Conservation (phyloP, 2,888 invertebrate species). For the Ophion ellenae region DNA sequence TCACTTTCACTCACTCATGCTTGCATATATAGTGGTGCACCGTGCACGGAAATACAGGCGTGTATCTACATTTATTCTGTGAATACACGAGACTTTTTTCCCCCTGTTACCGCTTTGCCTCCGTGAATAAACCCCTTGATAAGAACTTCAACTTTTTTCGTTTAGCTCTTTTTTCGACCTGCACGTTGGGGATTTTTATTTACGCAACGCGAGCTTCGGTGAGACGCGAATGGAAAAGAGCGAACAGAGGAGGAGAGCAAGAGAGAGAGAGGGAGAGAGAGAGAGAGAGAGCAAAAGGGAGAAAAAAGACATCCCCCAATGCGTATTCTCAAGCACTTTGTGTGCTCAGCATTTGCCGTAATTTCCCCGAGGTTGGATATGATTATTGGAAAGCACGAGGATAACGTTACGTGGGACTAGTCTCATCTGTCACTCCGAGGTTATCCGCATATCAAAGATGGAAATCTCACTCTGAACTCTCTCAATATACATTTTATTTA, state of each 20-base stretch:
- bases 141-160: constrained; percentile 38
- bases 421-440: constrained; percentile 21
- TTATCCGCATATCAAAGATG: constrained; percentile 37
- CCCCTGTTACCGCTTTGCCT: constrained; percentile 39
- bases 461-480: constrained; percentile 15
- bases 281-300: not conserved
- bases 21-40: not conserved
- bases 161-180: constrained; percentile 16
- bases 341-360: constrained; percentile 35
- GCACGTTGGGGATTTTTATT: constrained; percentile 37
- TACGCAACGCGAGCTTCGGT: constrained; percentile 4
- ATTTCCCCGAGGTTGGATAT: constrained; percentile 56
- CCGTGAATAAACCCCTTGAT: constrained; percentile 50
- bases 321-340: constrained; percentile 11
- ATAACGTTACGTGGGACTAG: constrained; percentile 36
- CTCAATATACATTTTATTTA: constrained; percentile 28
- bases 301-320: constrained; percentile 29
- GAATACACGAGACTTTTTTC: constrained; percentile 54
- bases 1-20: no score
- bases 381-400: constrained; percentile 47
- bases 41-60: constrained; percentile 28
- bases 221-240: constrained; percentile 2
- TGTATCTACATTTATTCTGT: constrained; percentile 56
- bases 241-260: not conserved
- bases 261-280: not conserved